Conservation (phyloP, 1,140 invertebrate species). For the Cydia pomonella region DNA sequence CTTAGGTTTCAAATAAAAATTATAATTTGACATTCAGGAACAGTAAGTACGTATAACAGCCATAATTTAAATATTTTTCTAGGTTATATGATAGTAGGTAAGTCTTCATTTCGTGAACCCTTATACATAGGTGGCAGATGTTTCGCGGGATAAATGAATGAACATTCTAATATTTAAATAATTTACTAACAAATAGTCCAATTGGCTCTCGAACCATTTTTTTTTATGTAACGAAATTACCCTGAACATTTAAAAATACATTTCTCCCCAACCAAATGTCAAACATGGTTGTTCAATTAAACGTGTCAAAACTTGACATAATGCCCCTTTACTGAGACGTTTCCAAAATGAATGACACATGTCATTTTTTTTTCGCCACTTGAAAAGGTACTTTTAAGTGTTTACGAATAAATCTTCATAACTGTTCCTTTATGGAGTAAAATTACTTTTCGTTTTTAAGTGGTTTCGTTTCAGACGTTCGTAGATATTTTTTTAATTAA, state of each 20-base stretch:
- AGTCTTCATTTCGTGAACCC: background rate
- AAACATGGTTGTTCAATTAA: slow-evolving; percentile 30
- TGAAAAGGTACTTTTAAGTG: slow-evolving; percentile 22
- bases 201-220: background rate
- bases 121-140: background rate
- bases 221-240: background rate
- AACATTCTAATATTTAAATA: background rate
- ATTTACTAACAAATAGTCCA: background rate
- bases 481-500: background rate
- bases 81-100: background rate
- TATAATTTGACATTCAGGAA: too few species aligned
- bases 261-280: slow-evolving; percentile 9
- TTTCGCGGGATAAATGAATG: background rate
- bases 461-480: background rate
- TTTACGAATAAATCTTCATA: slow-evolving; percentile 24
- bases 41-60: too few species aligned
- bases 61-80: background rate
- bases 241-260: slow-evolving; percentile 9
- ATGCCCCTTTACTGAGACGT: background rate
- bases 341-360: slow-evolving; percentile 21
- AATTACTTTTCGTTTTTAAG: background rate
- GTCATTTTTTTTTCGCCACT: slow-evolving; percentile 17
- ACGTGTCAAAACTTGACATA: slow-evolving; percentile 25
- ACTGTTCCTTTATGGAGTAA: background rate
- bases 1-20: too few species aligned